Evolutionary conservation across 2,797 vertebrate genomes (phyloP), one percentile per base, ranked within the genome.

Genomic region (Lagothrix lagotricha): DNA sequence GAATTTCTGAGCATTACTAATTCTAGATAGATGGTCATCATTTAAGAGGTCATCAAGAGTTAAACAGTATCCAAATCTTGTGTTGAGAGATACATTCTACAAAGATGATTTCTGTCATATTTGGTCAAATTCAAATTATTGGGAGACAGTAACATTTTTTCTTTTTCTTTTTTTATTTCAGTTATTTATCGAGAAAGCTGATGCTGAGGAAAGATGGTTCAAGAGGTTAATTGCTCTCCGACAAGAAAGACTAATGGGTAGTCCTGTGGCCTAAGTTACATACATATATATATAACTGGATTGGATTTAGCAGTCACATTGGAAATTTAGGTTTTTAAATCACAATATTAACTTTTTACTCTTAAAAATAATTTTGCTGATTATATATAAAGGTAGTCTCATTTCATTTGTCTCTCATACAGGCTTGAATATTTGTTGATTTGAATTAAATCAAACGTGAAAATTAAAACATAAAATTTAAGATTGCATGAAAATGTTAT

Each of bases 241-340:
- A n/a, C 99, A 99, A 96, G 99, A 99, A 96, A 99, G 99, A 97
- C 99, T 99, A 90, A 99, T 99, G 99, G 99, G 99, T 91, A 99
- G 99, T 97, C 99, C 99, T 0, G 99, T 99, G 87, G 98, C 99
- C 81, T 99, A 97, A 99, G 58, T 3, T 1, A 77, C 52, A 81
- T 13, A 8, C 70, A 3, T 33, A 3, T 0, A 15, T 50, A 50
- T 17, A 50, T 15, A 50, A 46, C 89, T 39, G 1, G 58, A 4
- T 41, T 1, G 46, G 15, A 67, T 67, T 67, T 33, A 67, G 61
- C 48, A 82, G 14, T 17, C 30, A 36, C 87, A 41, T 64, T 95
- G 39, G 28, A 91, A 87, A 72, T 81, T 90, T 52, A 80, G 44
- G 39, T 39, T 92, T 95, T 97, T 73, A 88, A 95, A 92, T 76